Evolutionary conservation across 2,797 vertebrate genomes (phyloP).

Genomic region (Fistularia commersonii): DNA sequence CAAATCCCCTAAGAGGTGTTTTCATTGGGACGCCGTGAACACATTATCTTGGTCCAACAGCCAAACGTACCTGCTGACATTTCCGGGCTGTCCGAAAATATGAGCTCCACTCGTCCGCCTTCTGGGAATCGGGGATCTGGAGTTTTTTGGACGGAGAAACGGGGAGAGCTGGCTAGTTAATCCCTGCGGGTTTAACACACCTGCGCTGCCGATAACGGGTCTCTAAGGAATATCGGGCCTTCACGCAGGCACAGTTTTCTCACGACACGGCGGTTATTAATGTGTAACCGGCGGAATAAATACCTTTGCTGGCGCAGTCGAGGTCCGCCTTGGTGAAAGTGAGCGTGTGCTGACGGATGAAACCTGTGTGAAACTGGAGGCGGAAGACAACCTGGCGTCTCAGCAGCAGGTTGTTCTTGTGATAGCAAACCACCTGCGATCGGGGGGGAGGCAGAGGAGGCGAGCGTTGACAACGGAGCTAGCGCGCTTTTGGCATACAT

Average conservation of each 20-base stretch:
- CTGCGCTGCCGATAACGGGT: constrained; percentile 9
- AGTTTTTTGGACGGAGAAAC: constrained; percentile 21
- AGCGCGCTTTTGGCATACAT: no score
- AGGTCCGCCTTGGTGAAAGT: constrained; percentile 85
- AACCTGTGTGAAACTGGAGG: constrained; percentile 88
- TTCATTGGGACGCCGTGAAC: no score
- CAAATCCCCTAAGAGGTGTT: no score
- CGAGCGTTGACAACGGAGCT: not conserved
- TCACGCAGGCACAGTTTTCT: constrained; percentile 25
- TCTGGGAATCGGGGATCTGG: constrained; percentile 86
- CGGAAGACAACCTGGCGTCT: constrained; percentile 82
- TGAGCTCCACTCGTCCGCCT: constrained; percentile 81
- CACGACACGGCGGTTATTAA: constrained; percentile 14
- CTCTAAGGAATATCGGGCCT: constrained; percentile 35
- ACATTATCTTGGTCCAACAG: no score
- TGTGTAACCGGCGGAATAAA: constrained; percentile 36
- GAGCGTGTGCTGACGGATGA: constrained; percentile 72
- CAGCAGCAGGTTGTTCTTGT: constrained; percentile 72
- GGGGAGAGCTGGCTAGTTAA: constrained; percentile 22
- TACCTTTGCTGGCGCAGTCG: constrained; percentile 82
- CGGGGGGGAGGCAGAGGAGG: constrained; percentile 4
- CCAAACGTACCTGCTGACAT: constrained; percentile 83
- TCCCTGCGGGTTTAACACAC: constrained; percentile 33
- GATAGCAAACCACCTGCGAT: constrained; percentile 86
- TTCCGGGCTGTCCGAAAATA: constrained; percentile 83